Percentiles rank a stretch among this genome's conserved stretches.
Conservation (phyloP, 2,888 invertebrate species). For the Stenodema calcarata region DNA sequence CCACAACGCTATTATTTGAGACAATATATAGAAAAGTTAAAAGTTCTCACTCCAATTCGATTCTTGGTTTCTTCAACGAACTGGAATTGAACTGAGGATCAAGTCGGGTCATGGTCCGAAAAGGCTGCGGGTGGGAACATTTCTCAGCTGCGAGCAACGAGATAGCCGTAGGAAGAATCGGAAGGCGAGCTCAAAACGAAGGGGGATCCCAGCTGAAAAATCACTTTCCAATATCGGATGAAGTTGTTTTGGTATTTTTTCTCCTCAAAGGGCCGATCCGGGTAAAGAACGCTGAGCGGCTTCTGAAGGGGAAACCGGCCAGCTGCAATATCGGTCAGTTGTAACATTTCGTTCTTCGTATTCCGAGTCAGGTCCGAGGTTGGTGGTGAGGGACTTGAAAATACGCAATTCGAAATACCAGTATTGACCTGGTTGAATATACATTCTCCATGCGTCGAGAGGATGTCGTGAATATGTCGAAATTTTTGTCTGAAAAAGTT, state of each 20-base stretch:
- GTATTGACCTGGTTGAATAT: no score
- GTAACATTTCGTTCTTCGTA: not conserved
- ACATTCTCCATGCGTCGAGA: no score
- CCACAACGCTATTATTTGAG: not conserved
- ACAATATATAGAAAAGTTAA: no score
- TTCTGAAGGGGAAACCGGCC: not conserved
- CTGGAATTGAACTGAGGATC: no score
- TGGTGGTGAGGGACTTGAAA: no score
- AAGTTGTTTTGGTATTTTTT: not conserved
- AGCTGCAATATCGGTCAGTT: not conserved
- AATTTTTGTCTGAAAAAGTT: no score
- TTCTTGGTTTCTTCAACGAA: no score
- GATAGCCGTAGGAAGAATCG: not conserved
- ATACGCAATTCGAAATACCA: no score
- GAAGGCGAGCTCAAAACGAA: not conserved
- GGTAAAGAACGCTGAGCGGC: not conserved
- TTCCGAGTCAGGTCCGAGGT: no score
- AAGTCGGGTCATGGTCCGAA: no score
- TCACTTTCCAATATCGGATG: slow-evolving; percentile 35
- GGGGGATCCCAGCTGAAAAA: not conserved
- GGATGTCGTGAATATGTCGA: no score
- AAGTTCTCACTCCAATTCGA: no score
- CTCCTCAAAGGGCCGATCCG: not conserved
- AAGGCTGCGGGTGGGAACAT: not conserved
- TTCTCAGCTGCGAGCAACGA: not conserved